phyloP scores from a whole-genome alignment of 1,140 invertebrate genomes.

The Lutraria rhynchaena region DNA sequence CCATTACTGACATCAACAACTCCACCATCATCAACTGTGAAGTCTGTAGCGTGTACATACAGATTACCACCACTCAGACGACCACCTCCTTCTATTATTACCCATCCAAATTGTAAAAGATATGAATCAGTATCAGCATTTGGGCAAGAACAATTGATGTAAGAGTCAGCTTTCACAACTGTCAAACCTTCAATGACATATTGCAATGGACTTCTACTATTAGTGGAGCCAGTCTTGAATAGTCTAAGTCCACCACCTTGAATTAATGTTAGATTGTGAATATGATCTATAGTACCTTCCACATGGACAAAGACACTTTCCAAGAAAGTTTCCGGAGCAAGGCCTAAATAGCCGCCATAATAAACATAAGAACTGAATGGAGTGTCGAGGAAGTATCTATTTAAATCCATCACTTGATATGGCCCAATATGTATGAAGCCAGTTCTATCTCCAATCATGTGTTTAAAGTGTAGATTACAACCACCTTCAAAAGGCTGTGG shows the following conservation, averaged over 20 bases:
- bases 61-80: conserved; percentile 69
- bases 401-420: conserved; percentile 72
- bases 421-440: conserved; percentile 73
- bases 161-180: conserved; percentile 69
- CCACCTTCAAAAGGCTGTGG: conserved; percentile 61
- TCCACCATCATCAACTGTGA: conserved; percentile 74
- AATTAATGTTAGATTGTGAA: conserved; percentile 73
- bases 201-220: conserved; percentile 60
- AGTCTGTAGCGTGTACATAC: conserved; percentile 64
- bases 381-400: conserved; percentile 69
- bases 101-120: conserved; percentile 61
- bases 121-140: conserved; percentile 68
- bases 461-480: conserved; percentile 67
- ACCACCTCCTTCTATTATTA: conserved; percentile 73
- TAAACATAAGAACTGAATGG: conserved; percentile 76
- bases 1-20: conserved; percentile 71
- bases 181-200: conserved; percentile 72
- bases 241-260: conserved; percentile 67
- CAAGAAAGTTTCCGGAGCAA: conserved; percentile 72
- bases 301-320: conserved; percentile 72
- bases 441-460: conserved; percentile 76
- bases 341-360: conserved; percentile 70
- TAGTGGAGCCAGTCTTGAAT: conserved; percentile 71
- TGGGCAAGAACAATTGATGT: conserved; percentile 70
- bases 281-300: conserved; percentile 73